A percentile compares a stretch with the other conserved stretches of the same genome.
phyloP scores from a whole-genome alignment of 1,140 invertebrate species.

The Tetragonula clypearis region DNA sequence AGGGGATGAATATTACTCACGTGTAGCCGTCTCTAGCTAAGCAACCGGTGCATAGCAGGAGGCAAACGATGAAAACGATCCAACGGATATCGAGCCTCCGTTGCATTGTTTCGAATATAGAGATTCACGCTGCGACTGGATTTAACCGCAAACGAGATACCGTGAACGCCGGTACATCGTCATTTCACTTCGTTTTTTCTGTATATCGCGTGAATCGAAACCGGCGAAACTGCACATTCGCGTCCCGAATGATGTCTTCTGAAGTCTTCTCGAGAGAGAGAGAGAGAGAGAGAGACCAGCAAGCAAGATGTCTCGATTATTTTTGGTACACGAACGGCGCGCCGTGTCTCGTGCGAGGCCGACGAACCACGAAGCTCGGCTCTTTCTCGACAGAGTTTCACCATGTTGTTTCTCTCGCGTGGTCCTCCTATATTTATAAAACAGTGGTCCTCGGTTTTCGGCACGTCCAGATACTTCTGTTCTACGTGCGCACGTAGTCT shows the following conservation, averaged over 20 bases:
- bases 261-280: background rate
- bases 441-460: slow-evolving; percentile 30
- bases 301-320: slow-evolving; percentile 54
- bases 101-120: background rate
- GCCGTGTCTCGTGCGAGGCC: slow-evolving; percentile 39
- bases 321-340: slow-evolving; percentile 58
- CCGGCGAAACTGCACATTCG: background rate
- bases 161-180: background rate
- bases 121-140: background rate
- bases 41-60: slow-evolving; percentile 34
- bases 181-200: background rate
- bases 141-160: background rate
- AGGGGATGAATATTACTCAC: slow-evolving; percentile 60
- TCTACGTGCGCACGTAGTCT: background rate
- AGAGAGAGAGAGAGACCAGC: slow-evolving; percentile 20
- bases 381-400: background rate
- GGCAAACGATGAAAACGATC: background rate
- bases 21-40: slow-evolving; percentile 67
- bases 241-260: too few relatives aligned
- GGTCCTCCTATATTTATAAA: slow-evolving; percentile 72
- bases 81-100: background rate
- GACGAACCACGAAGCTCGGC: slow-evolving; percentile 28
- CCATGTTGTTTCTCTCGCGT: slow-evolving; percentile 9
- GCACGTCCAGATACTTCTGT: background rate
- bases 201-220: background rate